phyloP scores from a whole-genome alignment of 92 coral and sea anemone genomes.

The Desmophyllum pertusum region DNA sequence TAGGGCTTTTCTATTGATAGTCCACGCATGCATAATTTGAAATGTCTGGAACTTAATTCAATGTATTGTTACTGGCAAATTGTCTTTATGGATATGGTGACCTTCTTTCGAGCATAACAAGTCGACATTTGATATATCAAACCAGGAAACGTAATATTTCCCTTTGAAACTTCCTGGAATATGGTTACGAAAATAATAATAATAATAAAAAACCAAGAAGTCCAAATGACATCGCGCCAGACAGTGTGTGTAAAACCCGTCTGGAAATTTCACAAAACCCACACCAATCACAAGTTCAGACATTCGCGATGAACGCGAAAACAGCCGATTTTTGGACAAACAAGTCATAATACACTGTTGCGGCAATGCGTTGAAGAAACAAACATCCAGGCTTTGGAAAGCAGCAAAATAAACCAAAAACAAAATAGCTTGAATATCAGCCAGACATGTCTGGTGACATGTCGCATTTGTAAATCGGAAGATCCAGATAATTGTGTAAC shows the following conservation, averaged over 20 bases:
- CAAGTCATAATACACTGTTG: background rate
- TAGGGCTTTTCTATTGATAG: background rate
- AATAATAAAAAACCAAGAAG: background rate
- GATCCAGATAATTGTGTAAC: constrained; percentile 38
- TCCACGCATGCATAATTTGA: constrained; percentile 1
- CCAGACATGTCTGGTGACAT: constrained; percentile 35
- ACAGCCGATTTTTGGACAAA: constrained; percentile 1
- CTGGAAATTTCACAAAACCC: constrained; percentile 3
- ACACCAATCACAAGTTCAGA: background rate
- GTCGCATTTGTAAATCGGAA: constrained; percentile 38
- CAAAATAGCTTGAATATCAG: constrained; percentile 4
- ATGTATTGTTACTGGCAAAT: background rate
- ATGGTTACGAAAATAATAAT: background rate
- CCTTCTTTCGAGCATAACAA: background rate
- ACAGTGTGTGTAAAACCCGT: background rate
- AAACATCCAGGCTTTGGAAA: background rate
- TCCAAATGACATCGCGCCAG: background rate
- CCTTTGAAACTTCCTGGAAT: background rate
- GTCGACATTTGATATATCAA: background rate
- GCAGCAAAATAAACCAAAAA: background rate
- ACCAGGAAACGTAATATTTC: background rate
- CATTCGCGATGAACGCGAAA: background rate
- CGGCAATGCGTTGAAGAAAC: background rate
- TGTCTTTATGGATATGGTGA: background rate
- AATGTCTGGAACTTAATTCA: background rate